Evolutionary conservation across 2,797 vertebrate species (phyloP), one percentile per base, ranked within the genome.

Genomic region (Pseudochaenichthys georgianus): DNA sequence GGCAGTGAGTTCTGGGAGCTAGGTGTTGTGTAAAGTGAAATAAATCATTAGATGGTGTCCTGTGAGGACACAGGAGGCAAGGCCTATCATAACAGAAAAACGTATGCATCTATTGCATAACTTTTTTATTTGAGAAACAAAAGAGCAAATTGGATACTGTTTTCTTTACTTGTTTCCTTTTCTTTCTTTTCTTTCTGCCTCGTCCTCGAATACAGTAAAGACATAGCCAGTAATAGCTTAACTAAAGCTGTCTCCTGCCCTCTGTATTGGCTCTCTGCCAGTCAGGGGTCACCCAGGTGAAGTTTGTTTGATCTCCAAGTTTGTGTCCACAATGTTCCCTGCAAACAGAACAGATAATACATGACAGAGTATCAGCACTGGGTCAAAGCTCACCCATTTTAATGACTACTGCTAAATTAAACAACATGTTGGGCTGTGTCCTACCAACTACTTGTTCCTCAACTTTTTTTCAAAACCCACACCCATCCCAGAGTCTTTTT

Each of bases 321-420:
- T 80, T 70, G 74, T 48, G 69, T 61, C 63, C 66, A 47, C 21
- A 23, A 31, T 54, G 60, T 70, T 62, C 60, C 43, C 54, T 7
- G 73, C 81, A 81, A 81, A 84, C 64, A 83, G 34, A 75, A 58
- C 63, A 78, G 64, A 78, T 78, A 66, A 57, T 17, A 64, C 68
- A 67, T 55, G n/a, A 52, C 12, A 55, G 16, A 60, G 16, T 16
- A 67, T 28, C 13, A 4, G 13, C 17, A 9, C 50, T 34, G 52
- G 66, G 68, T 62, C 54, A 69, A 58, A 81, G 62, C 68, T 70
- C 55, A 19, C 23, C 42, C 42, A 12, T 19, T 46, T 13, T 3
- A 41, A 38, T 13, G 1, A 66, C 48, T 19, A 13, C 57, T 21
- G 55, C 43, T 45, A 23, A 38, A 38, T 38, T 15, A 31, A 31